Evolutionary conservation across 2,888 invertebrate genomes (phyloP), one percentile per base, ranked within the genome.

Genomic region (Pogonocherus hispidulus): DNA sequence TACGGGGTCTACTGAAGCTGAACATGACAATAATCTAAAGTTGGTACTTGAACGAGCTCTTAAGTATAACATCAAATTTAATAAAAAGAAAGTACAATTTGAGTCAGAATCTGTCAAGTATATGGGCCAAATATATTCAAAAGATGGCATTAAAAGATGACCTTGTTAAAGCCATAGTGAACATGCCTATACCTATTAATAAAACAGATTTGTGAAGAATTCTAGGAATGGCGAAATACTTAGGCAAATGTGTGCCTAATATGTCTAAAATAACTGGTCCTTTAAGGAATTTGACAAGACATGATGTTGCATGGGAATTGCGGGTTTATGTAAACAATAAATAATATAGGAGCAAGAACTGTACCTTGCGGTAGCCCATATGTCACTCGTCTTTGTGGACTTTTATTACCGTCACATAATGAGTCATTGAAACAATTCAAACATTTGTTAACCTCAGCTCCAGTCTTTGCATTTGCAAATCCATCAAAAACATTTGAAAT

Each of bases 401-500:
- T n/a, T n/a, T n/a, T n/a, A n/a, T n/a, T n/a, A n/a, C n/a, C 73
- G 67, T 37, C 14, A 51, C 68, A 71, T 46, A 9, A 77, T 19
- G 9, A 72, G 14, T 63, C 72, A 14, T 60, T 79, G 2, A 9
- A 23, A 19, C 51, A 76, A 47, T 59, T 79, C 19, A 77, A 78
- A 69, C 55, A 63, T 35, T 67, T 78, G 14, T 52, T 77, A 14
- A 70, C 68, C 55, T 69, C 66, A 70, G 74, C 77, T 46, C 79
- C 80, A 3, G 63, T 75, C 5, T 56, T 52, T 9, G 6, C 9
- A 3, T 52, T 47, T 47, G 4, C 47, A 18, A 18, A 47, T 47
- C 1, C 69, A 5, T 76, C 72, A 9, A 66, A 72, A 23, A 66
- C 66, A 22, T 72, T 83, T 22, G 73, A 72, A 27, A 73, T 84